Base-by-base conservation (phyloP, 1,140 invertebrate genomes). In the Uloborus diversus region DNA sequence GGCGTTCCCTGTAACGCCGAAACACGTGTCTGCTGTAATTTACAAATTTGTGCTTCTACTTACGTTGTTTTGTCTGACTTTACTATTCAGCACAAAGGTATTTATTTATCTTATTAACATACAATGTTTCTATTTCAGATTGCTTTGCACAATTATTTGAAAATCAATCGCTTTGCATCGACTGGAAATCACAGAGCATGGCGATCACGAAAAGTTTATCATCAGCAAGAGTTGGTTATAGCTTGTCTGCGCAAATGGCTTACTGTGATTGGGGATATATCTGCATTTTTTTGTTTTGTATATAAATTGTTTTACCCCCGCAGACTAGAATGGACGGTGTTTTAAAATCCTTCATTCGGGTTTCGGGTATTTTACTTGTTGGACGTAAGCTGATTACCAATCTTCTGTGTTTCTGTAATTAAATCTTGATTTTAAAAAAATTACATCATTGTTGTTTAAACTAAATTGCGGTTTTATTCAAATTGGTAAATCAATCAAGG, bases 201-300 rank as follows among this genome's bases (percentile, higher is more conserved):
- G 30, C 23, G 14, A 20, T 49, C 59, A 62, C 49, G 20, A n/a
- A 42, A 37, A 65, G 69, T 78, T 53, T 65, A 47, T 78, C 49
- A 49, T 78, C 7, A 78, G 42, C 47, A 78, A 47, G 62, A 78
- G 47, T 56, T 64, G 42, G 62, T 51, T 78, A 30, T 64, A 65
- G 42, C 37, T 53, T 65, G 42, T 76, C 25, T 53, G 57, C 23
- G 61, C 57, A 75, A 75, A 75, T 35, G 71, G 71, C 73, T 78
- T 78, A 78, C 73, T 78, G 73, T 78, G 73, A 78, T 78, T 78
- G 73, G 62, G 73, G 73, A 62, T 53, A 53, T 75, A 64, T 75
- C 20, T 71, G 33, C 51, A 51, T 69, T 37, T 35, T 73, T 66
- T 78, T 37, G 61, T 65, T 78, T 49, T 78, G 73, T 78, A 78